Evolutionary conservation across 2,797 vertebrate genomes (phyloP), one percentile per base, ranked within the genome.

Genomic region (Pygocentrus nattereri): DNA sequence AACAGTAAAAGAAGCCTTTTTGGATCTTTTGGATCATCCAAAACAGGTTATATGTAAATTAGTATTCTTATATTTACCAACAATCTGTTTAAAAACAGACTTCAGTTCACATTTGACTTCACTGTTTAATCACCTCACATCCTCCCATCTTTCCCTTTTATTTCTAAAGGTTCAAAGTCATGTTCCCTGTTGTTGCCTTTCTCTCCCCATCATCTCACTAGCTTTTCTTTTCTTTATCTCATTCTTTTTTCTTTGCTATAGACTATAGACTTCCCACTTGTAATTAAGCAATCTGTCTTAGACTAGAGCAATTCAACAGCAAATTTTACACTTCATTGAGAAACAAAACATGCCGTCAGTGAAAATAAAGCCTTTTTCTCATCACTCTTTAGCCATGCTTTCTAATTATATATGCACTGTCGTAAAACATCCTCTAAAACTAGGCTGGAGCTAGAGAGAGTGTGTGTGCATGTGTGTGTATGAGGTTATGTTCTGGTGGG

Each of bases 381-480:
- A 89, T 34, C 78, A 89, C 87, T 81, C 85, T 86, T 80, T 54
- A 74, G 67, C 30, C n/a, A 44, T 65, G 59, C 21, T 61, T 86
- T 87, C 86, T 92, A 93, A 94, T 93, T 94, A 91, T 75, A 77
- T 67, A 76, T 90, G 88, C 84, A 89, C 88, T 87, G 88, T 92
- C 87, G 88, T 91, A 92, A 92, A 91, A 71, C 30, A 81, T 81
- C 72, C 77, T 87, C 91, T 93, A 93, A 91, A 94, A 89, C 92
- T 92, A 91, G 90, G 90, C 87, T 72, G 69, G 78, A 71, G 19
- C 31, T 70, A 50, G 1, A 70, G 30, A 31, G 52, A 58, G 25
- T 61, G 67, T 71, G 38, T 75, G 31, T 67, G 23, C 21, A 4
- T 27, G 12, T 67, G 50, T 52, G 25, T 70, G 65, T 38, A 64